Percentiles rank a stretch among this genome's conserved stretches.
These are phyloP conservation scores for Eulemur rubriventer DNA, from an alignment of 2,797 vertebrate species.

Conservation along the genomic window DNA sequence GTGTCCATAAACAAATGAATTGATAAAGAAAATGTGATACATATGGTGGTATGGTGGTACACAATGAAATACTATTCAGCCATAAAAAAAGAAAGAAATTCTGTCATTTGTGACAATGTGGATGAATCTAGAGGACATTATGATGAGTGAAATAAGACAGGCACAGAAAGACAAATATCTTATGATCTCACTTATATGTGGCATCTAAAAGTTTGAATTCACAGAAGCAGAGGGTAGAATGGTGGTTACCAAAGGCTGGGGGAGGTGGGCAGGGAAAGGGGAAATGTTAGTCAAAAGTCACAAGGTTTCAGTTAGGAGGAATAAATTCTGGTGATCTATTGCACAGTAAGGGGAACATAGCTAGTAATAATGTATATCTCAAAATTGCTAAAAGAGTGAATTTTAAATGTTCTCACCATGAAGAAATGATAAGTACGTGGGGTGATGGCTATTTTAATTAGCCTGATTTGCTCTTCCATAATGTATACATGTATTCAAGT, in stretches of 20 bases:
- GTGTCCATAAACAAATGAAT: neutral
- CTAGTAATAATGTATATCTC: neutral
- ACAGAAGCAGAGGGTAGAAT: neutral
- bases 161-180: neutral
- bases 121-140: neutral
- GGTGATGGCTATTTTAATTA: neutral
- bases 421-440: neutral
- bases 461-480: neutral
- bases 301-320: neutral
- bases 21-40: neutral
- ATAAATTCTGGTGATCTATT: neutral
- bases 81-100: neutral
- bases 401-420: too few species aligned
- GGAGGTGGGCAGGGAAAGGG: too few species aligned
- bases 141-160: neutral
- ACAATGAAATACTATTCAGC: neutral
- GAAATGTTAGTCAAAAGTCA: neutral
- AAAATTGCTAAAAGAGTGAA: neutral
- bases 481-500: neutral
- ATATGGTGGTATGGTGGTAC: neutral
- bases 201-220: neutral
- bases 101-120: neutral
- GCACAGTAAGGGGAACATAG: neutral
- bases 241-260: neutral
- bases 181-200: neutral